Evolutionary conservation across 1,140 invertebrate species (phyloP).

Genomic region (Drosophila eugracilis): DNA sequence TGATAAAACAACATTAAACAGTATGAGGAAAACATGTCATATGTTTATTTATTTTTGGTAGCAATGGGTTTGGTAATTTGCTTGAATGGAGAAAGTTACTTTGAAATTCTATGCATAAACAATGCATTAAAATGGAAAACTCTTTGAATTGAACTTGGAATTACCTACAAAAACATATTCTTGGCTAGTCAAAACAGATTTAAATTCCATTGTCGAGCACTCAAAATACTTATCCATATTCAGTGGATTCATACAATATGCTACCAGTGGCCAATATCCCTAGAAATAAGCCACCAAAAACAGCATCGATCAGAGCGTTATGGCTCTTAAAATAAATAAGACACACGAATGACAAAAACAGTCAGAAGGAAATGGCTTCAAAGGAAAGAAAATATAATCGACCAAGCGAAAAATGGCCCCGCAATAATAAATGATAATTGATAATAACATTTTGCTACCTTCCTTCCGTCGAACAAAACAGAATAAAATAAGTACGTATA

Average conservation of each 20-base stretch:
- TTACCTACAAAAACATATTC: not conserved
- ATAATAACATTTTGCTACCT: slow-evolving; percentile 78
- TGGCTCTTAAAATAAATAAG: slow-evolving; percentile 8
- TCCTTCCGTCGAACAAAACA: slow-evolving; percentile 58
- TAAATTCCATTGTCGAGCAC: not conserved
- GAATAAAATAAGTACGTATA: slow-evolving; percentile 56
- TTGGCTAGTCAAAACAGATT: slow-evolving; percentile 18
- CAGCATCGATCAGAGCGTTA: slow-evolving; percentile 9
- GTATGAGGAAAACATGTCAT: slow-evolving; percentile 14
- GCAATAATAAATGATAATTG: slow-evolving; percentile 81
- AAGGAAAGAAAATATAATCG: slow-evolving; percentile 38
- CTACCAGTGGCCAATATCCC: slow-evolving; percentile 10
- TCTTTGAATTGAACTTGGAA: not conserved
- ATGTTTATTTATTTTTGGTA: slow-evolving; percentile 28
- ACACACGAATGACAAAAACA: slow-evolving; percentile 8
- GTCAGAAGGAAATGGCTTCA: slow-evolving; percentile 26
- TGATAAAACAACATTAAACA: slow-evolving; percentile 27
- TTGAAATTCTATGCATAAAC: not conserved
- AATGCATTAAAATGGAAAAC: not conserved
- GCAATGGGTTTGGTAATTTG: not conserved
- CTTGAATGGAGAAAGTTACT: slow-evolving; percentile 16
- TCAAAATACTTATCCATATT: not conserved
- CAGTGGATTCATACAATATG: slow-evolving; percentile 3
- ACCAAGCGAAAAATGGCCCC: slow-evolving; percentile 45
- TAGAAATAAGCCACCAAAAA: slow-evolving; percentile 4